Conservation (phyloP, 2,797 vertebrate genomes). For the Setipinna tenuifilis region DNA sequence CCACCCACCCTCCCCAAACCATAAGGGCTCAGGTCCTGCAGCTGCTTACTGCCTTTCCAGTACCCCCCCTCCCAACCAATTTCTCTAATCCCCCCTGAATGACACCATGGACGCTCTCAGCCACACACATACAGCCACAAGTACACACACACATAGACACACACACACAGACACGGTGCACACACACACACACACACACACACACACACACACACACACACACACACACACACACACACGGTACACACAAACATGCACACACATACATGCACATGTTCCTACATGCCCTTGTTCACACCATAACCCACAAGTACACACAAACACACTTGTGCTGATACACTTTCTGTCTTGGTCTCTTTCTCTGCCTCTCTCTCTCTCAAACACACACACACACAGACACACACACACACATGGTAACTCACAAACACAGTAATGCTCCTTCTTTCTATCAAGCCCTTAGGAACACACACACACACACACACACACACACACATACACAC, state of each 20-base stretch:
- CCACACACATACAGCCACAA: constrained; percentile 6
- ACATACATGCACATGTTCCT: not conserved
- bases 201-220: not conserved
- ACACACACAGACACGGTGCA: too few relatives aligned
- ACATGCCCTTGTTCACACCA: not conserved
- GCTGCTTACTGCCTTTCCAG: constrained; percentile 67
- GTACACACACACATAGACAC: constrained; percentile 15
- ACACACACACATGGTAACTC: not conserved
- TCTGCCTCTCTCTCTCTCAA: too few relatives aligned
- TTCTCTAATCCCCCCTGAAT: constrained; percentile 78
- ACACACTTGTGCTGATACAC: not conserved
- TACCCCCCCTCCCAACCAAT: constrained; percentile 59
- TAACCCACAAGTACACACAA: not conserved
- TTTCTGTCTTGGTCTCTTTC: not conserved
- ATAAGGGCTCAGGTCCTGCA: constrained; percentile 73
- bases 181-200: constrained; percentile 26
- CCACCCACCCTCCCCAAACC: constrained; percentile 52
- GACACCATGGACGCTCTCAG: constrained; percentile 45
- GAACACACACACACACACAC: constrained; percentile 28
- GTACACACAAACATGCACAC: not conserved
- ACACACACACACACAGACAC: constrained; percentile 27
- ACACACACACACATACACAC: constrained; percentile 9
- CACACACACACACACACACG: not conserved
- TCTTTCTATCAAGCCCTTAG: not conserved
- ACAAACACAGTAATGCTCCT: not conserved